These are phyloP conservation scores for Drosophila fuyamai DNA, from an alignment of 1,140 invertebrate species.

Conservation along the genomic window DNA sequence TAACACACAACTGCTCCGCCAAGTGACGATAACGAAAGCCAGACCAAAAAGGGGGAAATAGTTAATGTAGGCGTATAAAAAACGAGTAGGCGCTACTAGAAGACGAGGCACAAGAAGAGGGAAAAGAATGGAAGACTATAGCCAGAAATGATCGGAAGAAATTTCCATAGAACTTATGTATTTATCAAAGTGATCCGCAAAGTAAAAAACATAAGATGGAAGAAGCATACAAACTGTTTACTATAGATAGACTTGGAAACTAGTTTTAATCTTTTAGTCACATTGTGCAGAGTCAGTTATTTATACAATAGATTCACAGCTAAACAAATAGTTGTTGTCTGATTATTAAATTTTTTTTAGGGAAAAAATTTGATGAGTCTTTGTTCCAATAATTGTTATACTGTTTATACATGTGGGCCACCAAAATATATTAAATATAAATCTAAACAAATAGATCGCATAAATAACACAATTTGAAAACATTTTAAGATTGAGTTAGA, in stretches of 20 bases:
- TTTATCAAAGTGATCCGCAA: conserved; percentile 1
- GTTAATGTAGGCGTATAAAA: conserved; percentile 23
- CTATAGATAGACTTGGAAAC: neutral
- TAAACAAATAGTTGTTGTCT: neutral
- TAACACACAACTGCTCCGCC: conserved; percentile 9
- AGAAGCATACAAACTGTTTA: neutral
- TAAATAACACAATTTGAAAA: too few relatives aligned
- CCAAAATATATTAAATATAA: too few relatives aligned
- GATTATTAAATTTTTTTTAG: neutral
- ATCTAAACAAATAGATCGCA: too few relatives aligned
- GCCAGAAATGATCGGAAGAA: neutral
- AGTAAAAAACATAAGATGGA: neutral
- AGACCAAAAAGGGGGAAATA: conserved; percentile 4
- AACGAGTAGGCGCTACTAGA: conserved; percentile 15
- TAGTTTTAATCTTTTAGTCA: neutral
- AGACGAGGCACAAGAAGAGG: neutral
- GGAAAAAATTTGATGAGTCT: too few relatives aligned
- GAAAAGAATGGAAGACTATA: conserved; percentile 5
- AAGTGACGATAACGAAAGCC: conserved; percentile 40
- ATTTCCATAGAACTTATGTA: conserved; percentile 6
- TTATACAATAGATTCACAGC: neutral
- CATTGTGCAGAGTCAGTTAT: neutral
- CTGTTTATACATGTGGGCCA: too few relatives aligned
- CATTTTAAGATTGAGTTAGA: too few relatives aligned
- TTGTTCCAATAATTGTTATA: too few relatives aligned